Evolutionary conservation across 2,797 vertebrate genomes (phyloP).

Genomic region (Bryconaethiops microstoma): DNA sequence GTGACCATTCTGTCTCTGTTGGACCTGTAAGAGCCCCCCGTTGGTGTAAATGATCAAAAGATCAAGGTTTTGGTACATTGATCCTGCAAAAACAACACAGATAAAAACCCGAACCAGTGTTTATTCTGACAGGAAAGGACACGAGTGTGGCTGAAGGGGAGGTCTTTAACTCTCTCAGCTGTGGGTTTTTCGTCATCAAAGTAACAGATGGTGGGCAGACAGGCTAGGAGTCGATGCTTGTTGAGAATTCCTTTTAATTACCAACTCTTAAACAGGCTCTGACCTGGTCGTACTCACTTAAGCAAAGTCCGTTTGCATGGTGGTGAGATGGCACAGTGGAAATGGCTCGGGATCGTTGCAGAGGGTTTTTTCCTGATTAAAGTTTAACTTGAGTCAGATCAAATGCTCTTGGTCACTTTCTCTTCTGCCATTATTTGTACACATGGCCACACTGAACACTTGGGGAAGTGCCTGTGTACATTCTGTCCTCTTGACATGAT

Average conservation of each 20-base stretch:
- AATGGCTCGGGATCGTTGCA: too few relatives aligned
- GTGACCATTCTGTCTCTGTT: too few relatives aligned
- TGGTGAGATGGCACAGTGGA: neutral
- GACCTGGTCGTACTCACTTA: neutral
- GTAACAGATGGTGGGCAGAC: slow-evolving; percentile 48
- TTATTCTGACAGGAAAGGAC: neutral
- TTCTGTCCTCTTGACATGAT: neutral
- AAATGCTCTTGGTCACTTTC: neutral
- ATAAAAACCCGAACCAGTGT: neutral
- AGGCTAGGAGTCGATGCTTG: slow-evolving; percentile 18
- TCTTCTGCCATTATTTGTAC: neutral
- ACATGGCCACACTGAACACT: neutral
- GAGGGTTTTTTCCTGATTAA: neutral
- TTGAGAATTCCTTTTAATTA: slow-evolving; percentile 31
- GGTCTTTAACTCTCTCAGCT: slow-evolving; percentile 24
- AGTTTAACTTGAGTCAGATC: neutral
- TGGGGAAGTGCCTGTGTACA: neutral
- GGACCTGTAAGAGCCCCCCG: too few relatives aligned
- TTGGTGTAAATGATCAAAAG: too few relatives aligned
- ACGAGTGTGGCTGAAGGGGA: slow-evolving; percentile 10
- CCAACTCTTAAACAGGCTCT: slow-evolving; percentile 34
- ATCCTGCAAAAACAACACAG: neutral
- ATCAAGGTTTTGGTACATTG: too few relatives aligned
- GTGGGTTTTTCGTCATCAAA: slow-evolving; percentile 8
- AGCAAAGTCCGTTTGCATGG: neutral